Conservation (phyloP, 2,888 invertebrate genomes). For the Drosophila ustulata region DNA sequence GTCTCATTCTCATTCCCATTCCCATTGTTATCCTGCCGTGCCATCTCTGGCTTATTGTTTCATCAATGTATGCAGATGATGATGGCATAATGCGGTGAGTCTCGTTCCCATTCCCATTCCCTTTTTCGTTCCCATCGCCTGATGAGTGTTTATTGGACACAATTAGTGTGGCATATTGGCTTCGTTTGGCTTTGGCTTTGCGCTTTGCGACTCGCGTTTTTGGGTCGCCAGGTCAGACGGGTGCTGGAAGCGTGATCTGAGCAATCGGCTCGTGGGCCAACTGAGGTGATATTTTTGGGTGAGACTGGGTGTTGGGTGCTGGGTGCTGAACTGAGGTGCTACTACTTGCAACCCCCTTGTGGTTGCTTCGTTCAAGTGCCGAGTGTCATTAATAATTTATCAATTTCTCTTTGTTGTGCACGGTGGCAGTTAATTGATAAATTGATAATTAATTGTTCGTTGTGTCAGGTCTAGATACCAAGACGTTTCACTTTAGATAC, state of each 20-base stretch:
- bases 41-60: conserved; percentile 77
- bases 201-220: conserved; percentile 14
- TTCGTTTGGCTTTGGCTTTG: conserved; percentile 48
- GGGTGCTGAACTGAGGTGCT: conserved; percentile 3
- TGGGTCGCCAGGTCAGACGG: conserved; percentile 44
- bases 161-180: conserved; percentile 78
- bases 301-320: conserved; percentile 10
- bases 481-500: conserved; percentile 3
- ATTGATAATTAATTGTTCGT: conserved; percentile 33
- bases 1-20: conserved; percentile 23
- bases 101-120: conserved; percentile 32
- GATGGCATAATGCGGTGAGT: conserved; percentile 71
- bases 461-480: not conserved
- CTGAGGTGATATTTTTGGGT: conserved; percentile 32
- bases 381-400: conserved; percentile 41
- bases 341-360: conserved; percentile 36
- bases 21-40: conserved; percentile 76
- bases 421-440: conserved; percentile 26
- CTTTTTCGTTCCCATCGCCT: conserved; percentile 35
- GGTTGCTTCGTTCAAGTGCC: conserved; percentile 1
- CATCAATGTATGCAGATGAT: conserved; percentile 80
- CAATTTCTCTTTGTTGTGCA: conserved; percentile 27
- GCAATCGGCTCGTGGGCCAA: conserved; percentile 50
- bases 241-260: conserved; percentile 62
- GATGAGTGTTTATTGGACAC: conserved; percentile 79